Percentiles rank a stretch among this genome's conserved stretches.
phyloP scores from a whole-genome alignment of 2,797 vertebrate genomes.

The Anabacerthia variegaticeps region DNA sequence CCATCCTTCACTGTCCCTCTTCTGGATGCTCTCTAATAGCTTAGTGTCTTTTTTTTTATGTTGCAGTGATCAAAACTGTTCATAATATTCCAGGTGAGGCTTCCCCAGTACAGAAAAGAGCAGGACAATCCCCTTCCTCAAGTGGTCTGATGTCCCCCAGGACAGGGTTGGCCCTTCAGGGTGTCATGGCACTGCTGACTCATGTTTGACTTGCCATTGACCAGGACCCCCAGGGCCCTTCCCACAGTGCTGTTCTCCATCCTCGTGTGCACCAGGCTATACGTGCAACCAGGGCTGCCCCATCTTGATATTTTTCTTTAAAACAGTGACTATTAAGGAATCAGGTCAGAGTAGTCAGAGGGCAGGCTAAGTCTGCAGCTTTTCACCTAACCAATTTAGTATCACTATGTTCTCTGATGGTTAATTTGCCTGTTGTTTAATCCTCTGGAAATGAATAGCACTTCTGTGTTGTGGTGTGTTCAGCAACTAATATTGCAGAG shows the following conservation, averaged over 20 bases:
- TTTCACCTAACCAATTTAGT: not conserved
- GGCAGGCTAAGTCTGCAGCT: not conserved
- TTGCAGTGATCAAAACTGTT: no score
- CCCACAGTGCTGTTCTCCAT: rapidly evolving
- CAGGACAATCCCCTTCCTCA: no score
- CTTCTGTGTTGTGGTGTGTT: not conserved
- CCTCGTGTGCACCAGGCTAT: not conserved
- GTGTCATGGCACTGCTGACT: no score
- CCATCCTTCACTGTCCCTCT: no score
- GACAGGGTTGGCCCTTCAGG: no score
- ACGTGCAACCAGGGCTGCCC: rapidly evolving
- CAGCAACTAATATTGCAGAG: not conserved
- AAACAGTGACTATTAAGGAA: not conserved
- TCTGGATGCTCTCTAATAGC: no score
- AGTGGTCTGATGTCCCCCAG: no score
- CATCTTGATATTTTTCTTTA: not conserved
- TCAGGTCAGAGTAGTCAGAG: not conserved
- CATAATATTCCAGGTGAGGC: no score
- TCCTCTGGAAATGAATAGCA: not conserved
- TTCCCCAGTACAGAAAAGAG: no score
- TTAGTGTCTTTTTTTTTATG: no score
- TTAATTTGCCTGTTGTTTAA: not conserved
- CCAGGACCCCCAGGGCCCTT: rapidly evolving
- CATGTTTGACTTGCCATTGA: no score
- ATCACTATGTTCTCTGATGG: not conserved